Evolutionary conservation across 2,113 vertebrate species (phyloP), one percentile per base, ranked within the genome.

Genomic region (Piaya cayana): DNA sequence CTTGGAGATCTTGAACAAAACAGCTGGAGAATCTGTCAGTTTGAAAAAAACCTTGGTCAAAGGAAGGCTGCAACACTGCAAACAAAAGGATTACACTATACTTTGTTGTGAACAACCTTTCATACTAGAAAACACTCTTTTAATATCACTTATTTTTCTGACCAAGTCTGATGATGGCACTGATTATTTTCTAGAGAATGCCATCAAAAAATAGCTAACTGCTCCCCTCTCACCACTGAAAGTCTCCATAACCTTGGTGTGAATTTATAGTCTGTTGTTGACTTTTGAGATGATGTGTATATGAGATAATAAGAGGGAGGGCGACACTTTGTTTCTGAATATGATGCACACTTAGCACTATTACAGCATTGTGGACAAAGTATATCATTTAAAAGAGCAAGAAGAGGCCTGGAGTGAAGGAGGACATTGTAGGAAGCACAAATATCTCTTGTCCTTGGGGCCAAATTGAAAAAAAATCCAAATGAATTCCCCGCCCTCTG

Each of bases 161-260:
- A 34, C 56, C 77, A 82, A 60, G 29, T 77, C 82, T 74, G 64
- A 60, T 77, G 76, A 74, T 55, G 34, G 30, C 71, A 92, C 42
- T 65, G 22, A 76, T 94, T 90, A 32, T 88, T 94, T 96, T 77
- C 68, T 82, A 70, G 55, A 82, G 58, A 94, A 69, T 60, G n/a
- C 23, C 68, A 63, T 86, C 76, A 83, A 92, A 95, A 96, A 83
- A 67, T 59, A 92, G 34, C 43, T 80, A 86, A 62, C 84, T 82
- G 92, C 85, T 76, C 65, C 70, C 68, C 87, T 39, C 21, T 84
- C 56, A 87, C 70, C 79, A 43, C 75, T 60, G 49, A 94, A 93
- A 74, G 29, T 77, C 90, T 94, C 88, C 52, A 86, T 86, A 96
- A 94, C 95, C 88, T 86, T 95, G 95, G 72, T 86, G 80, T 88